These are phyloP conservation scores for Drosophila sechellia DNA, from an alignment of 1,140 invertebrate genomes.

Conservation along the genomic window DNA sequence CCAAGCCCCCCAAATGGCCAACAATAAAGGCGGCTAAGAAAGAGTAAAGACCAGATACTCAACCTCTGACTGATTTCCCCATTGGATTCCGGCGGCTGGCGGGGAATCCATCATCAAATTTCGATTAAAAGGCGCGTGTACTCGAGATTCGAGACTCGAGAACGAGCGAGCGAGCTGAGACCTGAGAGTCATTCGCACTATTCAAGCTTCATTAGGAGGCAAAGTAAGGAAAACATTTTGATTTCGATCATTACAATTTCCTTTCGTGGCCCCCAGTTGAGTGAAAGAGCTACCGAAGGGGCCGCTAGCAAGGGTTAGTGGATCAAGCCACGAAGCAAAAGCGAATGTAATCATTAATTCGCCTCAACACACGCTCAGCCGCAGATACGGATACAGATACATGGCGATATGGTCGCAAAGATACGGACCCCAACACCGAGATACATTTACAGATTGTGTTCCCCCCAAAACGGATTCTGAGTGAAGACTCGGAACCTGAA, in stretches of 20 bases:
- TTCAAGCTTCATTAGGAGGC: slow-evolving; percentile 81
- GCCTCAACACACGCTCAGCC: slow-evolving; percentile 44
- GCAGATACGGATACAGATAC: slow-evolving; percentile 25
- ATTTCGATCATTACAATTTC: slow-evolving; percentile 83
- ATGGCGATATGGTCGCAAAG: slow-evolving; percentile 7
- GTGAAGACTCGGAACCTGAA: slow-evolving; percentile 7
- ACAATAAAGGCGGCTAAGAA: slow-evolving; percentile 44
- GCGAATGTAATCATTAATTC: slow-evolving; percentile 77
- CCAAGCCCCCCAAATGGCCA: slow-evolving; percentile 51
- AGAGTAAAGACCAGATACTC: slow-evolving; percentile 38
- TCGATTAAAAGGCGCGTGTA: slow-evolving; percentile 80
- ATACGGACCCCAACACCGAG: slow-evolving; percentile 42
- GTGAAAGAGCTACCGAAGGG: slow-evolving; percentile 73
- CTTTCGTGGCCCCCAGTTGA: slow-evolving; percentile 64
- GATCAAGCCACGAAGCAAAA: slow-evolving; percentile 64
- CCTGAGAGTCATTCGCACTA: slow-evolving; percentile 78
- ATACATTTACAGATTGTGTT: slow-evolving; percentile 72
- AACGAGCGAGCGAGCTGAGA: slow-evolving; percentile 27
- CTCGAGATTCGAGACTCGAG: slow-evolving; percentile 15
- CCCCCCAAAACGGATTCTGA: slow-evolving; percentile 47
- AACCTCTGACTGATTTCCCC: slow-evolving; percentile 36
- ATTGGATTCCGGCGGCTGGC: slow-evolving; percentile 7
- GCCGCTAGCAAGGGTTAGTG: slow-evolving; percentile 68
- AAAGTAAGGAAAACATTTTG: slow-evolving; percentile 83
- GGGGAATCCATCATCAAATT: slow-evolving; percentile 78